phyloP scores from a whole-genome alignment of 2,888 invertebrate genomes.

The Limnephilus lunatus region DNA sequence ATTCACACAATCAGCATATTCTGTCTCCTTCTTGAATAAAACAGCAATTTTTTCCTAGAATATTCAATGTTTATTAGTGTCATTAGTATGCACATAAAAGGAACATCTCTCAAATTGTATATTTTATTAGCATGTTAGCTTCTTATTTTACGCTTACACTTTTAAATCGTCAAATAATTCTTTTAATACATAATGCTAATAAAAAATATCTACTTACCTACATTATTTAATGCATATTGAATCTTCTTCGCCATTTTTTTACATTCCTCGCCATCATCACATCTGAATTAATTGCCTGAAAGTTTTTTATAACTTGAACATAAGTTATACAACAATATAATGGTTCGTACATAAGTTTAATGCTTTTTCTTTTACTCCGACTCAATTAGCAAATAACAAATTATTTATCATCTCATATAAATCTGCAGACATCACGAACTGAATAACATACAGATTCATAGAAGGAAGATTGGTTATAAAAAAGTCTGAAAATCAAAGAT shows the following conservation, averaged over 20 bases:
- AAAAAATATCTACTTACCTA: neutral
- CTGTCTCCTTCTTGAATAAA: neutral
- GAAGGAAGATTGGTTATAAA: neutral
- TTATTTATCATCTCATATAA: neutral
- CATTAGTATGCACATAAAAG: neutral
- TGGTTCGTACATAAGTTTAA: neutral
- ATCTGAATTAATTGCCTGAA: neutral
- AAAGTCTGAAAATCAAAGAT: neutral
- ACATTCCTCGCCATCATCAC: neutral
- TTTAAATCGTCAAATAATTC: neutral
- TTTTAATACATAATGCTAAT: neutral
- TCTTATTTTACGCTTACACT: neutral
- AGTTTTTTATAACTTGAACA: neutral
- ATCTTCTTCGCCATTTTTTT: neutral
- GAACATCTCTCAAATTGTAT: neutral
- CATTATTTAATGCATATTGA: neutral
- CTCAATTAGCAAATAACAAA: slow-evolving; percentile 3
- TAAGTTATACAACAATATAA: neutral
- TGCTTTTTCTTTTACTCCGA: slow-evolving; percentile 12
- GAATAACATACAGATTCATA: neutral
- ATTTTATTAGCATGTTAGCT: neutral
- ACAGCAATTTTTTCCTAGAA: neutral
- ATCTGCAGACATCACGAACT: slow-evolving; percentile 14
- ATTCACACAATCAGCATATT: too few relatives aligned
- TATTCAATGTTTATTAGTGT: neutral